A percentile compares a stretch with the other conserved stretches of the same genome.
phyloP scores from a whole-genome alignment of 1,140 invertebrate genomes.

The Grapholita molesta region DNA sequence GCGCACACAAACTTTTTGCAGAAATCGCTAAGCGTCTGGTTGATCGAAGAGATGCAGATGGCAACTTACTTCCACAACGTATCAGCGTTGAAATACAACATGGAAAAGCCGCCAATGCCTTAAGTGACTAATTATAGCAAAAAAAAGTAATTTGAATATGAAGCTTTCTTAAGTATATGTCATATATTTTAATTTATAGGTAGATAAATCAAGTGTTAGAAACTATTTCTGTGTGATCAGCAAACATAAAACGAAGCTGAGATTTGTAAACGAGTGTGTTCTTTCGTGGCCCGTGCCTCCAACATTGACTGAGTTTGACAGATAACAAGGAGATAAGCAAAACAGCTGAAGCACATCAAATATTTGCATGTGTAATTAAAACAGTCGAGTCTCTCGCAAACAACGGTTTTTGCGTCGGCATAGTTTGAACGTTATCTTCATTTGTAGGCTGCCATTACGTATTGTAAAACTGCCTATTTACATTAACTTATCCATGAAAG shows the following conservation, averaged over 20 bases:
- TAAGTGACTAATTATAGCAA: no score
- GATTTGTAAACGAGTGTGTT: slow-evolving; percentile 20
- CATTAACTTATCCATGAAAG: neutral
- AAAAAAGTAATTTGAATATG: no score
- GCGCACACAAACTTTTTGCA: no score
- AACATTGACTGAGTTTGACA: slow-evolving; percentile 76
- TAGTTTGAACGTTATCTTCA: neutral
- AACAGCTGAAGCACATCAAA: slow-evolving; percentile 61
- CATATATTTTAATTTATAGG: no score
- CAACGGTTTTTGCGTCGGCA: slow-evolving; percentile 22
- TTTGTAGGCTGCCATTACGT: slow-evolving; percentile 4
- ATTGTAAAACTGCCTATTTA: slow-evolving; percentile 10
- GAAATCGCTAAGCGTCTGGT: no score
- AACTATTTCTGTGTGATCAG: neutral
- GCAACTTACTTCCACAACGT: no score
- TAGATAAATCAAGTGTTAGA: neutral
- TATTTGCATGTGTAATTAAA: slow-evolving; percentile 68
- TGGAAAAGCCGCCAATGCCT: no score
- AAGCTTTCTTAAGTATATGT: no score
- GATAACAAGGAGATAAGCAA: slow-evolving; percentile 70
- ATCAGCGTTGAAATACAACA: no score
- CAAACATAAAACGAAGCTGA: neutral
- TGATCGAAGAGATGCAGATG: no score
- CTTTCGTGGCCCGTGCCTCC: slow-evolving; percentile 57
- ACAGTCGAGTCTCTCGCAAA: slow-evolving; percentile 50